Conservation (phyloP, 2,888 invertebrate species). For the Sthenelais limicola region DNA sequence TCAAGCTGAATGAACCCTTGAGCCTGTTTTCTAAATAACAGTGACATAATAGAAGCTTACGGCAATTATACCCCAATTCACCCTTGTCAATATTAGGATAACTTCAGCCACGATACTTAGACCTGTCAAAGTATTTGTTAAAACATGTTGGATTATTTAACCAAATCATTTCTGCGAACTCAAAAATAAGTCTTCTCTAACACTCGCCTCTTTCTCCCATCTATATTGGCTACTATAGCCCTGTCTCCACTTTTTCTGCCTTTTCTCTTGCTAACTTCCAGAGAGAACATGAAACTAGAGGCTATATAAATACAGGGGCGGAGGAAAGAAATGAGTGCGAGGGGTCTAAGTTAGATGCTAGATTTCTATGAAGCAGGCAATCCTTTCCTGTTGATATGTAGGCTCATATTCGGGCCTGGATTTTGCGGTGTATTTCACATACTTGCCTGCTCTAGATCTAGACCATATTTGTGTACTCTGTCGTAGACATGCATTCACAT, state of each 20-base stretch:
- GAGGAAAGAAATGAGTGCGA: no score
- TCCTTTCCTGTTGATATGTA: conserved; percentile 35
- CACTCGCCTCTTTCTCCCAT: conserved; percentile 1
- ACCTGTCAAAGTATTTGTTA: conserved; percentile 34
- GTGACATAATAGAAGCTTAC: conserved; percentile 28
- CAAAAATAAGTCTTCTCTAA: no score
- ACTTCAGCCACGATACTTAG: not conserved
- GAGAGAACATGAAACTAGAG: no score
- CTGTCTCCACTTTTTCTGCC: not conserved
- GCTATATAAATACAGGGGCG: no score
- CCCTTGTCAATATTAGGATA: conserved; percentile 16
- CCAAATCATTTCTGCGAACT: not conserved
- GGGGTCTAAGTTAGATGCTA: no score
- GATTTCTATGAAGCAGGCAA: no score
- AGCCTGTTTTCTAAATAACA: conserved; percentile 21
- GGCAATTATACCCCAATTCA: conserved; percentile 12
- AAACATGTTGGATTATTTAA: conserved; percentile 13
- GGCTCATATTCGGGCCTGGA: conserved; percentile 37
- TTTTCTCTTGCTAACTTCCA: not conserved
- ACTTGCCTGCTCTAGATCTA: not conserved
- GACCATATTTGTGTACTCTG: no score
- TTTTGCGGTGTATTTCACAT: conserved; percentile 28
- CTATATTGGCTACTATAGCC: conserved; percentile 1
- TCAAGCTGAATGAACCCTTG: conserved; percentile 16
- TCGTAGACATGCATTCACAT: no score